Evolutionary conservation across 1,140 invertebrate species (phyloP).

Genomic region (Notospermus geniculatus): DNA sequence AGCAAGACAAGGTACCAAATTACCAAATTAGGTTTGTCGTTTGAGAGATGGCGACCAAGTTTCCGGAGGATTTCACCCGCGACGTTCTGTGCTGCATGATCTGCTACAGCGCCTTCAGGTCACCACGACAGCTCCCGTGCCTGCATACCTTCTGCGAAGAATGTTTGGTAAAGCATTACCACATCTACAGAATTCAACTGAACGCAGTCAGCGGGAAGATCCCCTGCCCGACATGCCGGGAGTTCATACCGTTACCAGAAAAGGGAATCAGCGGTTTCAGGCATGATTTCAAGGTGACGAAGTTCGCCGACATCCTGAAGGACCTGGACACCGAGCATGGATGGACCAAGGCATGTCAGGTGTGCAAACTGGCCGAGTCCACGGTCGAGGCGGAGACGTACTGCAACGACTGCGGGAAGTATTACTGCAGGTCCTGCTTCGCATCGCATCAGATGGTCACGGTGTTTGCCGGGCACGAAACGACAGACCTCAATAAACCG

Average conservation of each 20-base stretch:
- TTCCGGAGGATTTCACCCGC: constrained; percentile 62
- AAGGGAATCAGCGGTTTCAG: constrained; percentile 1
- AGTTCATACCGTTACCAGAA: background rate
- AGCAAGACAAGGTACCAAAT: no score
- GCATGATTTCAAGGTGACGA: constrained; percentile 9
- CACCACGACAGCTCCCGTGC: constrained; percentile 39
- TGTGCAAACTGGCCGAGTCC: constrained; percentile 2
- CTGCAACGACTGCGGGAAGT: constrained; percentile 5
- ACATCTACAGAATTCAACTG: constrained; percentile 50
- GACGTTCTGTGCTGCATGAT: constrained; percentile 40
- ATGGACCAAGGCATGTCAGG: constrained; percentile 6
- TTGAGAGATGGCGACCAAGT: constrained; percentile 12
- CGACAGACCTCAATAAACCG: background rate
- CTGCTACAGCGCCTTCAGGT: constrained; percentile 35
- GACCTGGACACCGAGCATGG: constrained; percentile 9
- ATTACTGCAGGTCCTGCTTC: constrained; percentile 2
- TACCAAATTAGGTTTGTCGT: no score
- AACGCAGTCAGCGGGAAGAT: background rate
- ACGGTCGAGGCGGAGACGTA: background rate
- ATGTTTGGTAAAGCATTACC: constrained; percentile 67
- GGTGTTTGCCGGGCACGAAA: background rate
- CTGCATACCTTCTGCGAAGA: constrained; percentile 50
- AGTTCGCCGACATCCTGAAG: constrained; percentile 8
- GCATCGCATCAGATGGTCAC: background rate
- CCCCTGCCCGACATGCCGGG: background rate